Base-by-base conservation (phyloP, 1,140 invertebrate genomes). In the Dinoponera quadriceps region DNA sequence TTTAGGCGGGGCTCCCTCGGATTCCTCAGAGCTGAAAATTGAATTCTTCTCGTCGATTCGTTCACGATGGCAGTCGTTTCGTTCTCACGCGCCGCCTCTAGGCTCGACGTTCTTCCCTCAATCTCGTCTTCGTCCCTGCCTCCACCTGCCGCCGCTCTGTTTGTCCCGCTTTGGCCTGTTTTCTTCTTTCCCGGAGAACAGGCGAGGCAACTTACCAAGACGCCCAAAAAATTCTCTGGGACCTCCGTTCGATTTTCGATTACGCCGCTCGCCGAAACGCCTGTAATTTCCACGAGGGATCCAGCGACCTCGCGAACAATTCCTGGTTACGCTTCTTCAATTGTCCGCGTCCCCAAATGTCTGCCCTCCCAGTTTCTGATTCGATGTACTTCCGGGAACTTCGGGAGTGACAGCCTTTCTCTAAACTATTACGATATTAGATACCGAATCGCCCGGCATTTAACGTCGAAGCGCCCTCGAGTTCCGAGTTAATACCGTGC, bases 1-100 rank as follows among this genome's bases (percentile, higher is more conserved):
- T 81, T 71, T 25, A 49, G 54, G 20, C 16, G 38, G 14, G 51
- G 48, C 60, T 63, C 60, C 74, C n/a, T 74, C 48, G 25, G 33
- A 75, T 86, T 83, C 20, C 11, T 57, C 27, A 22, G 14, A 65
- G 51, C 63, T 69, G 63, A 75, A 85, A 82, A 86, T 86, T 82
- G 62, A 73, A 86, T 85, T 74, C 69, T 69, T 81, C 69, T 72
- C 38, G 27, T 66, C 27, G 78, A 81, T 59, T 81, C 57, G 55
- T 38, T 54, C 48, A 27, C 44, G 33, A 73, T 29, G 27, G 54
- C 33, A 73, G n/a, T 44, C 48, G n/a, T 48, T 72, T 74, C 18
- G 38, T 75, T 82, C 27, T 27, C 33, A 20, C 25, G n/a, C 25
- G 33, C 54, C 49, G 29, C 44, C 74, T 44, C 29, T 51, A 62